Evolutionary conservation across 92 coral and sea anemone genomes (phyloP), one percentile per base, ranked within the genome.

Genomic region (Heliopora coerulea): DNA sequence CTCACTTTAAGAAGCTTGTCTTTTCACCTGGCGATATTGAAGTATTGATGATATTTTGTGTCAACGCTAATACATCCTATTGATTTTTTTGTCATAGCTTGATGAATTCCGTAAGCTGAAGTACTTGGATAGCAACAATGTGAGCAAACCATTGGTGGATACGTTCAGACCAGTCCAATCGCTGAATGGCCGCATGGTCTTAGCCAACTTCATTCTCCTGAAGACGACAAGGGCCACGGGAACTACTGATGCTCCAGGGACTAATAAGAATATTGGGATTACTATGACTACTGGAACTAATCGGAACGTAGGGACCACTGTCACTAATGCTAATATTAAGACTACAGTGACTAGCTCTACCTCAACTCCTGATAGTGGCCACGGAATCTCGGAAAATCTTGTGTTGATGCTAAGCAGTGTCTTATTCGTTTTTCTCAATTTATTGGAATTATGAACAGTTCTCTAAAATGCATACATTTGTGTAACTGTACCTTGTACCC

Each of bases 81-180:
- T n/a, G 41, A 17, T 20, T 2, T 68, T 8, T 41, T 30, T 12
- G 20, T 54, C 34, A 42, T 84, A 87, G 91, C 32, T 87, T 34
- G 20, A 24, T 18, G 44, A 18, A 12, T 60, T 87, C 20, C 82
- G 85, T 11, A 15, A 27, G 12, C 44, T 87, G 59, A 68, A 41
- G 52, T 20, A 73, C 61, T n/a, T 5, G 15, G 26, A 78, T 63
- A 1, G 46, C 35, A 72, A 37, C 56, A 62, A 67, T 50, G 65
- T 40, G 39, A 46, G 34, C 0, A 35, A 48, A 14, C 15, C 56
- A 19, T 10, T 91, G 17, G 69, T 29, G 19, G 59, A 88, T 54
- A 82, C 84, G 64, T 80, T 33, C 75, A 90, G 96, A 44, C 89
- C 96, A 10, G 59, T 73, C 15, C 88, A 81, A 68, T 29, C 61